Percentiles rank a stretch among this genome's conserved stretches.
phyloP scores from a whole-genome alignment of 2,797 vertebrate genomes.

The Betta splendens region DNA sequence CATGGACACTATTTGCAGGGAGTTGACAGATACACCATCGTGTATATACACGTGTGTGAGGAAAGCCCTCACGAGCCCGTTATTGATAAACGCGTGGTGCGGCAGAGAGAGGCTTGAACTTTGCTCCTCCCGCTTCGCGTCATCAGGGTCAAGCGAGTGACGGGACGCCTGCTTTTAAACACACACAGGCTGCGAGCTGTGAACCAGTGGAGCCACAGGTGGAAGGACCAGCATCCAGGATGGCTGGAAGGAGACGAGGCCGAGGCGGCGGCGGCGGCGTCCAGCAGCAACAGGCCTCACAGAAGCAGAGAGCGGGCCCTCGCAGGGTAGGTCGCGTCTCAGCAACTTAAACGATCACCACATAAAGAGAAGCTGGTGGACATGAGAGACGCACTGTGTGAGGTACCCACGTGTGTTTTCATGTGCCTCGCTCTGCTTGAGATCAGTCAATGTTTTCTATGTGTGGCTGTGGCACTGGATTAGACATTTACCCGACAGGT shows the following conservation, averaged over 20 bases:
- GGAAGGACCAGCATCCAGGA: constrained; percentile 37
- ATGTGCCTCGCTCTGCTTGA: no score
- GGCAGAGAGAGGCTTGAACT: constrained; percentile 66
- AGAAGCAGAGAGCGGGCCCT: constrained; percentile 37
- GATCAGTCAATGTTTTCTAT: constrained; percentile 7
- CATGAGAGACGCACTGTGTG: no score
- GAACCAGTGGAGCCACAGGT: constrained; percentile 6
- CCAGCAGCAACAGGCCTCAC: constrained; percentile 49
- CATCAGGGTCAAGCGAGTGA: constrained; percentile 64
- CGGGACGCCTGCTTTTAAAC: constrained; percentile 38
- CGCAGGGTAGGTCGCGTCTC: constrained; percentile 56
- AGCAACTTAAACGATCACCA: no score
- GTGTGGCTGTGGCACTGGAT: no score
- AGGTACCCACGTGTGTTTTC: no score
- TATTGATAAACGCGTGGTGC: constrained; percentile 31
- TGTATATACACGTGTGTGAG: neutral
- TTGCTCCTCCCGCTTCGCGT: constrained; percentile 71
- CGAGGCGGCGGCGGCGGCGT: constrained; percentile 54
- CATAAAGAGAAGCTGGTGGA: no score
- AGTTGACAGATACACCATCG: neutral
- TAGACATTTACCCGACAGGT: neutral
- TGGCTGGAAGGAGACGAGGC: constrained; percentile 79
- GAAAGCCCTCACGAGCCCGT: constrained; percentile 12
- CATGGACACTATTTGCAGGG: no score
- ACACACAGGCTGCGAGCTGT: constrained; percentile 15